Percentiles rank a stretch among this genome's conserved stretches.
These are phyloP conservation scores for Littorina saxatilis DNA, from an alignment of 1,140 invertebrate species.

Conservation along the genomic window DNA sequence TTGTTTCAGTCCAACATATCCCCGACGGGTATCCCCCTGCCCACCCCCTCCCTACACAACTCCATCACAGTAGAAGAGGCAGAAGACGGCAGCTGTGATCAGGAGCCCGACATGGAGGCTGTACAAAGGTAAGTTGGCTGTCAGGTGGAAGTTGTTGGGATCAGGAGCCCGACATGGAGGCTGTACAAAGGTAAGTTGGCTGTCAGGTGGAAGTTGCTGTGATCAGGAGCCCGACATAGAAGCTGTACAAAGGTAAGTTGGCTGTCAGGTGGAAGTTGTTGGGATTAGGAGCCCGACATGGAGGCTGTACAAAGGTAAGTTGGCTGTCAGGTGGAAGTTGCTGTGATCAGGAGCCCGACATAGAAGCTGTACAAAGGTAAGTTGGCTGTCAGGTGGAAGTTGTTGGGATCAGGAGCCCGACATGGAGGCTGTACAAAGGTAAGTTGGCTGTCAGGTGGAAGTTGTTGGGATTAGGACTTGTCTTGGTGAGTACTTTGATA, in stretches of 20 bases:
- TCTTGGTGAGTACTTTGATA: no score
- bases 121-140: constrained; percentile 75
- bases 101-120: constrained; percentile 76
- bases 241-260: constrained; percentile 56
- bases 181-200: constrained; percentile 52
- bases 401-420: constrained; percentile 76
- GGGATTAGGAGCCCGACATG: constrained; percentile 75
- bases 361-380: constrained; percentile 65
- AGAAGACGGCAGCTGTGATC: constrained; percentile 67
- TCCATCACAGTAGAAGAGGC: constrained; percentile 74
- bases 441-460: no score
- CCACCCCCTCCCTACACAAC: constrained; percentile 65
- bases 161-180: constrained; percentile 76
- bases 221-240: constrained; percentile 76
- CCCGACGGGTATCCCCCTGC: constrained; percentile 57
- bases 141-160: constrained; percentile 47
- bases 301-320: constrained; percentile 63
- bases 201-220: no score
- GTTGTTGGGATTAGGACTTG: no score
- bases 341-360: constrained; percentile 75
- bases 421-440: constrained; percentile 66
- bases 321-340: neutral
- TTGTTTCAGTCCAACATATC: constrained; percentile 45
- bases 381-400: constrained; percentile 45
- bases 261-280: constrained; percentile 36